Conservation (phyloP, 1,140 invertebrate species). For the Rhagoletis zephyria region DNA sequence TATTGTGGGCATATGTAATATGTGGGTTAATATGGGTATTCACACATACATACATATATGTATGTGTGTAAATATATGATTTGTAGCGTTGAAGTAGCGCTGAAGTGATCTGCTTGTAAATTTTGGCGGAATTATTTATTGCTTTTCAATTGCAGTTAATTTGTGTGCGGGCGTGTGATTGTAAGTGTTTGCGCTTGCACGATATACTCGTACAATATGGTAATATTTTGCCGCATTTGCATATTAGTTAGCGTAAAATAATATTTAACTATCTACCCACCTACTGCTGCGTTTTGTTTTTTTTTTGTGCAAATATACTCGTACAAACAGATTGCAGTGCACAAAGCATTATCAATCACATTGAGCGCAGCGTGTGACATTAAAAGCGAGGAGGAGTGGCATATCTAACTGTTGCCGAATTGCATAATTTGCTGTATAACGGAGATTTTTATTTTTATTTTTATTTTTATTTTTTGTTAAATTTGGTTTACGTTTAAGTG, state of each 20-base stretch:
- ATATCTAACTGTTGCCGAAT: not conserved
- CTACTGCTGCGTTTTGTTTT: not conserved
- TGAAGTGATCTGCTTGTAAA: not conserved
- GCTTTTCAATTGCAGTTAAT: constrained; percentile 46
- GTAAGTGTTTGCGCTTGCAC: not conserved
- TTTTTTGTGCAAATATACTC: not conserved
- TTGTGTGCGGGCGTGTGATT: not conserved
- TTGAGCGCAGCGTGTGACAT: not conserved
- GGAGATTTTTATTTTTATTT: too few species aligned
- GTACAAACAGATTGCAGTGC: not conserved
- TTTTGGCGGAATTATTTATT: constrained; percentile 26
- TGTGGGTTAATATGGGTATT: not conserved
- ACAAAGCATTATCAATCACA: constrained; percentile 10
- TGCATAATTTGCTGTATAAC: not conserved
- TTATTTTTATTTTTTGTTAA: too few species aligned
- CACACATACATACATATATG: not conserved
- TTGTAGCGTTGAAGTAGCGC: not conserved
- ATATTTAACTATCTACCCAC: not conserved
- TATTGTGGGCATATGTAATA: not conserved
- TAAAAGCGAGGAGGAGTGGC: not conserved
- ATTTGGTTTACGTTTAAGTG: too few species aligned
- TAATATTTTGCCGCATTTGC: constrained; percentile 23
- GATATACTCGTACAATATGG: not conserved
- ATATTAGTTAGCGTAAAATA: constrained; percentile 19
- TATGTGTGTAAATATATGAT: not conserved